Percentiles rank a stretch among this genome's conserved stretches.
These are phyloP conservation scores for Sarcoramphus papa DNA, from an alignment of 2,797 vertebrate genomes.

Conservation along the genomic window DNA sequence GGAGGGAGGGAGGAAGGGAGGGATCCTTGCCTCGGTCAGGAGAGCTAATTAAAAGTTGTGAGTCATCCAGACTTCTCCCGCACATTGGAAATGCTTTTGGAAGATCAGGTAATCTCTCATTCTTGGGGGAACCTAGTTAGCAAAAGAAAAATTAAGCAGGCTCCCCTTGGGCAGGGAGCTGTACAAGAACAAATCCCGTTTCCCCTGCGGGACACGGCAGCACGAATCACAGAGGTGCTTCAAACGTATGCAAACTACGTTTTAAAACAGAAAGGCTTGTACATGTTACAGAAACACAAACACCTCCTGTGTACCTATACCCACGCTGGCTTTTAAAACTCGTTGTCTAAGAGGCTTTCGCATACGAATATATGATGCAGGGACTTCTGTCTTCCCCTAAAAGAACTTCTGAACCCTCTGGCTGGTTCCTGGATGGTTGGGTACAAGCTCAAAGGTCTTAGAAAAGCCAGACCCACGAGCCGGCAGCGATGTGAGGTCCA, in stretches of 20 bases:
- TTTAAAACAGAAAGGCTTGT: neutral
- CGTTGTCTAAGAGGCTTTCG: neutral
- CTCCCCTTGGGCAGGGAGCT: neutral
- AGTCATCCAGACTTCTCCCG: constrained; percentile 22
- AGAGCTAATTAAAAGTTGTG: constrained; percentile 65
- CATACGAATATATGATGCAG: accelerated
- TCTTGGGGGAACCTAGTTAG: constrained; percentile 26
- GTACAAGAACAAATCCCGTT: neutral
- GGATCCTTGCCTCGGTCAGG: constrained; percentile 42
- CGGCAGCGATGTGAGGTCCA: neutral
- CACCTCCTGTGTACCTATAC: neutral
- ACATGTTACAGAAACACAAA: neutral
- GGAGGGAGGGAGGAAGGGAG: constrained; percentile 8
- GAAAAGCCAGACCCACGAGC: neutral
- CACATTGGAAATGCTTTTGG: constrained; percentile 27
- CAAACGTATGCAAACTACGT: neutral
- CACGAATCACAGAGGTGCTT: neutral
- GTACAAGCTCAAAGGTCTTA: neutral
- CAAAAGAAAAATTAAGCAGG: constrained; percentile 13
- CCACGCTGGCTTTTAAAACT: neutral
- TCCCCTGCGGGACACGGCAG: neutral
- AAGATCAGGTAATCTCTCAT: constrained; percentile 56
- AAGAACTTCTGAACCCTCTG: neutral
- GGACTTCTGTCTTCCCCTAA: neutral
- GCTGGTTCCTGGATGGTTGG: neutral